Conservation (phyloP, 2,797 vertebrate species). For the Prionace glauca region DNA sequence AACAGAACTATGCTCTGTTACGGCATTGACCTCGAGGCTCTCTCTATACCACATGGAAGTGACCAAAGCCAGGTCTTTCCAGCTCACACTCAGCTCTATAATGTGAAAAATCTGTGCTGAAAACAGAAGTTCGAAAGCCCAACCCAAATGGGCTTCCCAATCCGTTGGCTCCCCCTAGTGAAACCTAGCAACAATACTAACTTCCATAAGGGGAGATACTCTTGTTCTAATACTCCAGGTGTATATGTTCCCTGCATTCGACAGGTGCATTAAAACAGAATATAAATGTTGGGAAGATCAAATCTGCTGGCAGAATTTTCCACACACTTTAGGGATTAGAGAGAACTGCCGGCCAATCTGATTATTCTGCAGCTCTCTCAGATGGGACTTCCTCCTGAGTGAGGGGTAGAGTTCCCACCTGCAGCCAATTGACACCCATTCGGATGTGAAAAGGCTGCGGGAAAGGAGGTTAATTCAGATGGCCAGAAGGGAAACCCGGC, state of each 20-base stretch:
- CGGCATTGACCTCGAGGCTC: neutral
- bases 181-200: neutral
- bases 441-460: no score
- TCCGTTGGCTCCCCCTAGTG: neutral
- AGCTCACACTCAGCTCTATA: neutral
- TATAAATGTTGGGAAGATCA: neutral
- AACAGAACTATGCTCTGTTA: neutral
- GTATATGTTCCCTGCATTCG: neutral
- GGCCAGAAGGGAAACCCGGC: no score
- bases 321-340: no score
- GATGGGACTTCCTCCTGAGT: no score
- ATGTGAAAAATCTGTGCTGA: neutral
- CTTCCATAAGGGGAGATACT: neutral
- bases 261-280: neutral
- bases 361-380: no score
- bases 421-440: no score
- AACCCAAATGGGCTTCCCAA: no score
- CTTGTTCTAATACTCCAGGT: neutral
- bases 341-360: no score
- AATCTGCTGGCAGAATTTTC: no score
- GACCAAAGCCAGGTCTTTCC: neutral
- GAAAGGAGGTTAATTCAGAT: no score
- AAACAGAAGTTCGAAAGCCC: neutral
- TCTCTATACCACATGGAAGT: neutral
- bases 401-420: no score